These are phyloP conservation scores for Oreotrochilus melanogaster DNA, from an alignment of 2,113 vertebrate genomes.

Conservation along the genomic window DNA sequence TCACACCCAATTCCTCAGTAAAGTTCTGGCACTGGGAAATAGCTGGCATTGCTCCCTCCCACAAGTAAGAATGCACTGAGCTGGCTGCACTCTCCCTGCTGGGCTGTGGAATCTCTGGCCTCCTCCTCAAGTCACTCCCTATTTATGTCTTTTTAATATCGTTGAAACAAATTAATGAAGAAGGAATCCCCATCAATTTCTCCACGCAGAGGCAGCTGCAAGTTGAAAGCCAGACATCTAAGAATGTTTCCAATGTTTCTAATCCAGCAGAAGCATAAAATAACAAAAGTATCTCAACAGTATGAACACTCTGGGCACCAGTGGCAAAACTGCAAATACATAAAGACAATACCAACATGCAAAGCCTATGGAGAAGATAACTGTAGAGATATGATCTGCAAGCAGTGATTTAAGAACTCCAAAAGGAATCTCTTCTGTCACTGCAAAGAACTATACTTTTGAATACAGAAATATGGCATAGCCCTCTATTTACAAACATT, in stretches of 20 bases:
- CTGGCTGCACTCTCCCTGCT: not conserved
- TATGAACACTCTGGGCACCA: fast-evolving
- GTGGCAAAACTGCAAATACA: not conserved
- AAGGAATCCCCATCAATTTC: not conserved
- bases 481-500: not conserved
- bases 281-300: not conserved
- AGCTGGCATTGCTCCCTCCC: not conserved
- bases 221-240: not conserved
- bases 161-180: not conserved
- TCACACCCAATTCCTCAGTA: not conserved
- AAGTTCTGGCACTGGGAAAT: not conserved
- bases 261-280: not conserved
- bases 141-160: not conserved
- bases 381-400: not conserved
- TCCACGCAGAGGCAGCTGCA: not conserved
- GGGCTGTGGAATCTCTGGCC: not conserved
- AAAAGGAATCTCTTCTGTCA: not conserved
- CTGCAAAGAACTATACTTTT: not conserved
- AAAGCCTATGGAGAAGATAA: not conserved
- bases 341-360: not conserved
- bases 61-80: not conserved
- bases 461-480: not conserved
- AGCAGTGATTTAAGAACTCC: not conserved
- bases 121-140: not conserved
- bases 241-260: not conserved